Conservation (phyloP, 2,888 invertebrate genomes). For the Rotaria socialis region DNA sequence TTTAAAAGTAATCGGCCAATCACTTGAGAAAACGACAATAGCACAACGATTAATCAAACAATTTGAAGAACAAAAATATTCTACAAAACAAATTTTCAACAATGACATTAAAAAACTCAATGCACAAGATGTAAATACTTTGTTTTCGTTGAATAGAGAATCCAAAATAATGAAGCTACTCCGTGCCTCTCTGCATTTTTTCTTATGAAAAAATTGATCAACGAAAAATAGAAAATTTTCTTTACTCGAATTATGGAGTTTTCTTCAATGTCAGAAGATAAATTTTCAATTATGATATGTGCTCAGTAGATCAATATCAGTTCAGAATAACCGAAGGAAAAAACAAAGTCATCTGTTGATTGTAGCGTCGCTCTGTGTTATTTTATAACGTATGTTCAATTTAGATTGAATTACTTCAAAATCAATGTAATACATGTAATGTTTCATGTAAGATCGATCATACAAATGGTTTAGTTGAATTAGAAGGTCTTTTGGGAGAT, state of each 20-base stretch:
- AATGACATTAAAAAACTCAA: neutral
- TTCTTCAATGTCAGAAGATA: no score
- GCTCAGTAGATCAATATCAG: no score
- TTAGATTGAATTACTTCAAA: neutral
- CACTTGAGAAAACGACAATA: neutral
- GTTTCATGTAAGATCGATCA: neutral
- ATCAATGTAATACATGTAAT: neutral
- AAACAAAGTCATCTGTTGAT: neutral
- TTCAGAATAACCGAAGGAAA: no score
- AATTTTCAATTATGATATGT: no score
- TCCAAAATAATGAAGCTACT: neutral
- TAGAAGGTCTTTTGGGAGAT: neutral
- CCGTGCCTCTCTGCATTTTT: no score
- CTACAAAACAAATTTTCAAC: neutral
- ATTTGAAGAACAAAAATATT: slow-evolving; percentile 17
- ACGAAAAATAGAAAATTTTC: no score
- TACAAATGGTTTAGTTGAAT: neutral
- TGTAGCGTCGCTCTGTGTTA: neutral
- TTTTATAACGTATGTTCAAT: neutral
- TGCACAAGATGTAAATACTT: neutral
- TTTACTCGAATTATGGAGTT: no score
- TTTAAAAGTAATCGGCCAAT: neutral
- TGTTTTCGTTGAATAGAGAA: no score
- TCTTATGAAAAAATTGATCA: no score
- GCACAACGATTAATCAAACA: slow-evolving; percentile 3